These are phyloP conservation scores for Abrostola triplasia DNA, from an alignment of 2,888 invertebrate genomes.

Conservation along the genomic window DNA sequence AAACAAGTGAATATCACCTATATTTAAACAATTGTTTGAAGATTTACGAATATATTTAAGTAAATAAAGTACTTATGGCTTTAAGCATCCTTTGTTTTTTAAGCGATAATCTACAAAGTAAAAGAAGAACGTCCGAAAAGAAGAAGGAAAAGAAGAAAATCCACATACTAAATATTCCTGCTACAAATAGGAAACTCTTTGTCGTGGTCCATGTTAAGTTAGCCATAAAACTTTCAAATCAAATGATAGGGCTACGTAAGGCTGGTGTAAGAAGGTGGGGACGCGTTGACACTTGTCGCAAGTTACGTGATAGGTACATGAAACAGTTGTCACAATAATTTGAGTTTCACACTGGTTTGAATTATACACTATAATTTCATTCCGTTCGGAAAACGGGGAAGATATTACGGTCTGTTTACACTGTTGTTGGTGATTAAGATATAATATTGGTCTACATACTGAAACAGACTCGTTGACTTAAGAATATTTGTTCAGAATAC, in stretches of 20 bases:
- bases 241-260: conserved; percentile 62
- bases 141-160: too few species aligned
- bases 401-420: background rate
- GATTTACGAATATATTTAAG: too few species aligned
- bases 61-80: too few species aligned
- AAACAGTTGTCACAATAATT: conserved; percentile 68
- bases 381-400: conserved; percentile 4
- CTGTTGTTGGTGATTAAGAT: background rate
- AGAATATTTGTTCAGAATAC: conserved; percentile 5
- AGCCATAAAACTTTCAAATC: conserved; percentile 35
- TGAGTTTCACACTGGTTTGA: conserved; percentile 64
- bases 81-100: too few species aligned
- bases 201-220: conserved; percentile 17
- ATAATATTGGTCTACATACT: background rate
- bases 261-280: conserved; percentile 46
- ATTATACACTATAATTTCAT: conserved; percentile 60
- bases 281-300: conserved; percentile 58
- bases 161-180: too few species aligned
- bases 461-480: background rate
- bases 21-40: too few species aligned
- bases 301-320: conserved; percentile 63
- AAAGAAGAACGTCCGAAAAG: too few species aligned
- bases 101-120: too few species aligned
- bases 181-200: conserved; percentile 9
- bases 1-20: background rate